Evolutionary conservation across 2,797 vertebrate species (phyloP).

Genomic region (Tauraco hartlaubi): DNA sequence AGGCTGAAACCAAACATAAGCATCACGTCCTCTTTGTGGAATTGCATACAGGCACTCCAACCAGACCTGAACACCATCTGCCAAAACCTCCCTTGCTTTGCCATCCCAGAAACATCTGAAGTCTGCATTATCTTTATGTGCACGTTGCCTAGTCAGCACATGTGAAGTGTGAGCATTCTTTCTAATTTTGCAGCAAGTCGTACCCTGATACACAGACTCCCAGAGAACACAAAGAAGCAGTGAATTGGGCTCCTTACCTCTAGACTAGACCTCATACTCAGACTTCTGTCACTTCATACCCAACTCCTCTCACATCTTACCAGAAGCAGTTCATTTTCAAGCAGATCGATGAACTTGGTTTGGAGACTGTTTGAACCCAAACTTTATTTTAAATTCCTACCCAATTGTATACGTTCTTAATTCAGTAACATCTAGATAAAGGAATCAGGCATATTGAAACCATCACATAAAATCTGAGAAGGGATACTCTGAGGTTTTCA

Average conservation of each 20-base stretch:
- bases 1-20: not conserved
- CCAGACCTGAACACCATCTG: not conserved
- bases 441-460: not conserved
- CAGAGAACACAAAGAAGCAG: not conserved
- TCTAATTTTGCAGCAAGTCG: not conserved
- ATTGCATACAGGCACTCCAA: not conserved
- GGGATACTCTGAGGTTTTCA: not conserved
- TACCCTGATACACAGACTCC: not conserved
- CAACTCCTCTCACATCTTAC: not conserved
- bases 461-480: not conserved
- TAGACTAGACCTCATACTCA: not conserved
- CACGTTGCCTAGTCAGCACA: not conserved
- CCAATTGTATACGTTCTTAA: not conserved
- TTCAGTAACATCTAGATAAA: not conserved
- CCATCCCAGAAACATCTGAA: not conserved
- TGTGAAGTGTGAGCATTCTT: not conserved
- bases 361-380: not conserved
- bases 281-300: not conserved
- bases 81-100: not conserved
- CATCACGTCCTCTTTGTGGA: not conserved
- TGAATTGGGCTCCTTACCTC: not conserved
- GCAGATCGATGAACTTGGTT: not conserved
- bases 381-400: constrained; percentile 1
- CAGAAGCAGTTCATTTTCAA: not conserved
- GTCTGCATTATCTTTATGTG: not conserved